Conservation (phyloP, 2,113 vertebrate genomes). For the Scalopus aquaticus region DNA sequence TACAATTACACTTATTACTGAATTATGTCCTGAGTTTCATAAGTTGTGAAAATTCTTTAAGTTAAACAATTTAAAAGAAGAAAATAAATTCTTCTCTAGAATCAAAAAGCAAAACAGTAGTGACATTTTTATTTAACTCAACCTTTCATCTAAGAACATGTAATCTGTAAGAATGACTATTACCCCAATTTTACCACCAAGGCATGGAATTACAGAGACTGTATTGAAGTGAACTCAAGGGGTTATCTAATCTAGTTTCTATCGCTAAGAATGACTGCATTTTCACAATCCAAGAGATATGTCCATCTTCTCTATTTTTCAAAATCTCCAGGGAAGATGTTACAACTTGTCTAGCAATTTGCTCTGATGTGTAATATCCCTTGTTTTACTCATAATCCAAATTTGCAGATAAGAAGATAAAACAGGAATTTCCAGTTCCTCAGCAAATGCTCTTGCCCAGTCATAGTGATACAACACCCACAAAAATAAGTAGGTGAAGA, state of each 20-base stretch:
- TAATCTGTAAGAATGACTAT: constrained; percentile 1
- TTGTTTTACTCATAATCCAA: constrained; percentile 46
- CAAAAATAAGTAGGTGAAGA: not conserved
- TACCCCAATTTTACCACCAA: constrained; percentile 23
- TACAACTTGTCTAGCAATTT: constrained; percentile 21
- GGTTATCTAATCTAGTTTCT: constrained; percentile 5
- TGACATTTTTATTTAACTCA: constrained; percentile 55
- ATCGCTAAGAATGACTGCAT: constrained; percentile 1
- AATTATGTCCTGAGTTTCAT: not conserved
- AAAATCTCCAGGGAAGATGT: constrained; percentile 49
- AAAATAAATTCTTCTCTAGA: constrained; percentile 20
- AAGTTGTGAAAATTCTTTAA: constrained; percentile 37
- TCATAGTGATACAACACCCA: not conserved
- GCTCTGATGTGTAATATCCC: not conserved
- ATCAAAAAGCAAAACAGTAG: constrained; percentile 34
- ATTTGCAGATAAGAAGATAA: constrained; percentile 30
- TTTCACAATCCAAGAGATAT: constrained; percentile 29
- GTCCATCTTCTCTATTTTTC: constrained; percentile 30
- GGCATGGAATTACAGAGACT: constrained; percentile 35
- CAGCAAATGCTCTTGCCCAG: not conserved
- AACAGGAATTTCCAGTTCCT: not conserved
- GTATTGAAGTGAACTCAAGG: constrained; percentile 30
- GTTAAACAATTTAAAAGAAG: constrained; percentile 2
- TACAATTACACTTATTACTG: constrained; percentile 9
- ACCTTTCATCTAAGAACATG: constrained; percentile 51